These are phyloP conservation scores for Onychorhynchus coronatus DNA, from an alignment of 2,113 vertebrate species.

Conservation along the genomic window DNA sequence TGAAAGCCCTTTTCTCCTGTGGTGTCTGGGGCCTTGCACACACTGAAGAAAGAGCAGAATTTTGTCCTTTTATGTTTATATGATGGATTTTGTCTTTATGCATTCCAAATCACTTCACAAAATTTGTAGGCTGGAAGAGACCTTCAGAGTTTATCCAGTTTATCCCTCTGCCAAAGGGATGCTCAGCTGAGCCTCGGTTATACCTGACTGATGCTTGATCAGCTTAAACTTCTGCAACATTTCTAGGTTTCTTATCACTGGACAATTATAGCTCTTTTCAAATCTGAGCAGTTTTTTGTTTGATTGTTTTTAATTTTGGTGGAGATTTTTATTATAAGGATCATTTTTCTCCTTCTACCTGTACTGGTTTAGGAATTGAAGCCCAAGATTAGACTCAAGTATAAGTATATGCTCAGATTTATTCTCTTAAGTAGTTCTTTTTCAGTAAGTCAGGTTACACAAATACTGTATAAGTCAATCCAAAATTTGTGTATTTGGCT, in stretches of 20 bases:
- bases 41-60: background rate
- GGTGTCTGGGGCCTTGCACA: background rate
- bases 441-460: background rate
- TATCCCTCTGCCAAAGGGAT: slow-evolving; percentile 2
- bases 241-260: background rate
- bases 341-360: background rate
- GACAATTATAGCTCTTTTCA: background rate
- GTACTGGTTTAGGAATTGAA: background rate
- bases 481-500: background rate
- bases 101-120: slow-evolving; percentile 3
- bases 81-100: slow-evolving; percentile 10
- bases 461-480: background rate
- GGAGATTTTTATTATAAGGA: background rate
- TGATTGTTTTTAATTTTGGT: background rate
- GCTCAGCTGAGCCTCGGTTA: background rate
- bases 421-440: background rate
- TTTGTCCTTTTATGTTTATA: slow-evolving; percentile 6
- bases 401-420: background rate
- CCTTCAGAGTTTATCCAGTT: slow-evolving; percentile 18
- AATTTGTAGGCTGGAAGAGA: slow-evolving; percentile 1
- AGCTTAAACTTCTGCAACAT: background rate
- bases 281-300: background rate
- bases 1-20: background rate
- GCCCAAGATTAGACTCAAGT: background rate
- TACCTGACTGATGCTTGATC: background rate